Evolutionary conservation across 2,113 vertebrate species (phyloP).

Genomic region (Crypturellus undulatus): DNA sequence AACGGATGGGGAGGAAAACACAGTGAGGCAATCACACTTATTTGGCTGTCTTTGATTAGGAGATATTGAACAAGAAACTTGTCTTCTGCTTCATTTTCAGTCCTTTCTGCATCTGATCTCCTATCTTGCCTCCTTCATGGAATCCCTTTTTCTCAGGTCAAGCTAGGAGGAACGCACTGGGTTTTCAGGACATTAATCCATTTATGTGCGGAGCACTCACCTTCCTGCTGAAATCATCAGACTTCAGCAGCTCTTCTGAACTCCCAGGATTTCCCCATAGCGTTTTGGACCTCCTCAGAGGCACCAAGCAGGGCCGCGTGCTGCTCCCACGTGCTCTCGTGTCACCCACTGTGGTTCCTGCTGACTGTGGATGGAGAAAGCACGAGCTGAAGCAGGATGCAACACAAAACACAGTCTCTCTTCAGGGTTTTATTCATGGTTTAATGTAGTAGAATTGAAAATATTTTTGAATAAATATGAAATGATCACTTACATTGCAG

Average conservation of each 20-base stretch:
- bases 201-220: accelerated
- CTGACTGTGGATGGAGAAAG: accelerated
- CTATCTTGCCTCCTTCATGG: accelerated
- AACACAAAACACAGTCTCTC: accelerated
- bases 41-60: not conserved
- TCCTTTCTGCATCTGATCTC: accelerated
- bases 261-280: not conserved
- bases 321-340: accelerated
- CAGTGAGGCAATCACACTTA: not conserved
- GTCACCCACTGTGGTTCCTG: accelerated
- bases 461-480: accelerated
- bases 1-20: not conserved
- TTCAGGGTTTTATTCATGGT: not conserved
- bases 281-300: accelerated
- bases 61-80: accelerated
- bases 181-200: no score
- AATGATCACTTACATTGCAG: accelerated
- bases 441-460: not conserved
- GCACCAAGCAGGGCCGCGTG: not conserved
- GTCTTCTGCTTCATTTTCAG: accelerated
- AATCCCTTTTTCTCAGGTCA: not conserved
- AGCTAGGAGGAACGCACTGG: accelerated
- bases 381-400: not conserved
- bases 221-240: not conserved
- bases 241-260: not conserved